These are phyloP conservation scores for Sipha maydis DNA, from an alignment of 2,888 invertebrate genomes.

Conservation along the genomic window DNA sequence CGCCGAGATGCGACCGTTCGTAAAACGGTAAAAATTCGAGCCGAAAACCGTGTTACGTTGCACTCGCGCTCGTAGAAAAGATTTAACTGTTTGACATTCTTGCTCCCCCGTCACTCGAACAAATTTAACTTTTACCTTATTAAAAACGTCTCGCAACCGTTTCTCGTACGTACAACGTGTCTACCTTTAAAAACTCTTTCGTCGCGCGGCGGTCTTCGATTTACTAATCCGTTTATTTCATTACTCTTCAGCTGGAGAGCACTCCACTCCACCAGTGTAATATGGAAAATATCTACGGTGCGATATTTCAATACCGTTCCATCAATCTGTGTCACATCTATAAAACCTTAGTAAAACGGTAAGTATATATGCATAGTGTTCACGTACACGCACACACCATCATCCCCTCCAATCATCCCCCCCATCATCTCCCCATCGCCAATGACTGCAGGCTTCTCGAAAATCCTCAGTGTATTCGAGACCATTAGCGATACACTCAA, in stretches of 20 bases:
- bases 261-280: not conserved
- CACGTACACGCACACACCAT: not conserved
- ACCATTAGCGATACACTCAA: not conserved
- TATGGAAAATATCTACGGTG: not conserved
- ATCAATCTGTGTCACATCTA: conserved; percentile 24
- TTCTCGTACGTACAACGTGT: too few species aligned
- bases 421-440: not conserved
- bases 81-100: too few species aligned
- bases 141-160: not conserved
- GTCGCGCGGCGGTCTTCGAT: not conserved
- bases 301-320: conserved; percentile 3
- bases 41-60: too few species aligned
- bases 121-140: not conserved
- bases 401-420: not conserved
- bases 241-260: not conserved
- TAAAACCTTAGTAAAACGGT: conserved; percentile 3
- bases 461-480: conserved; percentile 8
- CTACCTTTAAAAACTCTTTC: not conserved
- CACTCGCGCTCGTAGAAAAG: too few species aligned
- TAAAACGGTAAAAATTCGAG: too few species aligned
- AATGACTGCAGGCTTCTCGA: not conserved
- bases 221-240: conserved; percentile 11
- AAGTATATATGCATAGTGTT: not conserved
- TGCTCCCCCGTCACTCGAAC: not conserved
- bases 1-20: too few species aligned